A percentile compares a stretch with the other conserved stretches of the same genome.
phyloP scores from a whole-genome alignment of 1,140 invertebrate species.

The Drosophila orosa region DNA sequence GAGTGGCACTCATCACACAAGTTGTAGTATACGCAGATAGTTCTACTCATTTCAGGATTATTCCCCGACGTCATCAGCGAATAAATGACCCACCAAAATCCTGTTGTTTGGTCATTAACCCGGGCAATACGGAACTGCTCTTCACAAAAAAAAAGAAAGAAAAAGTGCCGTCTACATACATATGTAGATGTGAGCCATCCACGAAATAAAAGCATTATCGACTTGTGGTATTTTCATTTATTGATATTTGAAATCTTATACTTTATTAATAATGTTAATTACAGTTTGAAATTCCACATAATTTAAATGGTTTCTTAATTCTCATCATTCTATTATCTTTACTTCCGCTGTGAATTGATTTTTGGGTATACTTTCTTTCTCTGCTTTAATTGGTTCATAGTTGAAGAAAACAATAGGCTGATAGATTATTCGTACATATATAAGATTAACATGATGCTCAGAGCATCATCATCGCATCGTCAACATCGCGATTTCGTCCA shows the following conservation, averaged over 20 bases:
- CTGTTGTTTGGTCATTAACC: too few species aligned
- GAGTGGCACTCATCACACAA: too few species aligned
- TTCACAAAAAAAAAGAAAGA: too few species aligned
- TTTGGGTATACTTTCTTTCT: constrained; percentile 25
- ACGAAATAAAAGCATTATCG: background rate
- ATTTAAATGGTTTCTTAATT: constrained; percentile 47
- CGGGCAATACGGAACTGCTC: too few species aligned
- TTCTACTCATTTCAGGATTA: too few species aligned
- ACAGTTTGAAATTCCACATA: constrained; percentile 65
- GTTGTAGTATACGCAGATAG: too few species aligned
- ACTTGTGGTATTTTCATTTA: constrained; percentile 62
- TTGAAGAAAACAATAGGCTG: constrained; percentile 63
- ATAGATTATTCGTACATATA: constrained; percentile 50
- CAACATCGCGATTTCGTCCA: constrained; percentile 34
- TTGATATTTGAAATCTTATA: constrained; percentile 78
- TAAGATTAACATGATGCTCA: constrained; percentile 72
- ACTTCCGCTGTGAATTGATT: constrained; percentile 38
- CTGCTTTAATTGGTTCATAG: constrained; percentile 43
- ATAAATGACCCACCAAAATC: too few species aligned
- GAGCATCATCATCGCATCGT: constrained; percentile 61
- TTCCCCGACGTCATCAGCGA: too few species aligned
- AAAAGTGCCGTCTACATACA: too few species aligned
- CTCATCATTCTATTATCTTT: constrained; percentile 51
- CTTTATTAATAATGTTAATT: constrained; percentile 68
- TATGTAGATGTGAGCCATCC: background rate